Base-by-base conservation (phyloP, 2,113 vertebrate species). In the Butastur rufipennis region DNA sequence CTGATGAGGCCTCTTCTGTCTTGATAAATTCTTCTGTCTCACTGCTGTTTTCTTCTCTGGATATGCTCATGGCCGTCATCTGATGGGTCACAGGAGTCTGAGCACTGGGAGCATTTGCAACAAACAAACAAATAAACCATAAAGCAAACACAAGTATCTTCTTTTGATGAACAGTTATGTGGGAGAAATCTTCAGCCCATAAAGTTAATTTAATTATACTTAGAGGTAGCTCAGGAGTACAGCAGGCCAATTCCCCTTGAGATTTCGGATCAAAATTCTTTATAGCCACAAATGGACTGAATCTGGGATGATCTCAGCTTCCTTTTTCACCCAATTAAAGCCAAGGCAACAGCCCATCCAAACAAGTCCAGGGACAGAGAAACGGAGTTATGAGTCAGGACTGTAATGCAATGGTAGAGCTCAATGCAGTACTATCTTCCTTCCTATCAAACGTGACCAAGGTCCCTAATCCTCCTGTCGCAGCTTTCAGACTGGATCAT, bases 1-100 rank as follows among this genome's bases (percentile, higher is more conserved):
- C 93, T 77, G 96, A 77, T 8, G 96, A 91, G 22, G 79, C 95
- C 86, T 94, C 96, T 42, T 97, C 97, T 67, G 86, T 84, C 90
- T 97, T 97, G 68, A 42, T 96, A 11, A 97, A 96, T 90, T 98
- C 97, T 87, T 99, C 98, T 11, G 98, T 97, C 88, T 99, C 98
- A 2, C 96, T 97, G 78, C 97, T 97, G 71, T 74, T 97, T 11
- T 98, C 97, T 47, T 99, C 99, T 96, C 98, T 98, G 88, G 98
- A 99, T 96, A 99, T 99, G 98, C 99, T 99, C 99, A 99, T 99
- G 21, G 99, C 98, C 0, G 99, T 99, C 99, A 99, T 99, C 97
- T 99, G 99, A 96, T 99, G 99, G 88, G 99, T 99, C 96, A 99
- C 99, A 53, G 99, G 99, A 91, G 98, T 98, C 89, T 98, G 98